A percentile compares a stretch with the other conserved stretches of the same genome.
phyloP scores from a whole-genome alignment of 2,797 vertebrate genomes.

The Dendrocincla tyrannina region DNA sequence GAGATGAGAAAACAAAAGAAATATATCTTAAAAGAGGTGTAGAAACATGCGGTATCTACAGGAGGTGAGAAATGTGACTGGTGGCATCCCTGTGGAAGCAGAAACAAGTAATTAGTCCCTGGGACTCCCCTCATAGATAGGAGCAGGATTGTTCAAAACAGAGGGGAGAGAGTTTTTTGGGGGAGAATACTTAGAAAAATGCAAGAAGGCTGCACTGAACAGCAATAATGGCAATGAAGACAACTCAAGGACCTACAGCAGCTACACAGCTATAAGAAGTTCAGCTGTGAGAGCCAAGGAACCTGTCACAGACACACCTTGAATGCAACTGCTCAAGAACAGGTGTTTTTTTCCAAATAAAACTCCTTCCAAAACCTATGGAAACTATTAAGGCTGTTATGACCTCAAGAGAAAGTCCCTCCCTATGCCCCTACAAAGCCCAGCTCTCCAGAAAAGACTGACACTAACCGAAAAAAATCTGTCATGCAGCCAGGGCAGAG shows the following conservation, averaged over 20 bases:
- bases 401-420: background rate
- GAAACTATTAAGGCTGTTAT: background rate
- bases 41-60: background rate
- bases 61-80: background rate
- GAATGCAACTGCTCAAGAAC: background rate
- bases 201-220: background rate
- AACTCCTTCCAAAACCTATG: background rate
- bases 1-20: background rate
- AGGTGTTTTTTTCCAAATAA: background rate
- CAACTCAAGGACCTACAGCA: background rate
- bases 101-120: background rate
- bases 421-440: fast-evolving
- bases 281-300: background rate
- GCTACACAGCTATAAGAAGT: background rate
- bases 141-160: background rate
- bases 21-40: background rate
- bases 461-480: background rate
- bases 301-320: background rate
- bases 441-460: background rate
- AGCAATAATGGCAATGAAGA: background rate
- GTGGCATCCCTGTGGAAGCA: background rate
- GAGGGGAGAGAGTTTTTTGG: background rate
- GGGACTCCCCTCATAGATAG: background rate
- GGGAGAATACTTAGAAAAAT: background rate
- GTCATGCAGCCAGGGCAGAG: background rate